Percentiles rank a stretch among this genome's conserved stretches.
phyloP scores from a whole-genome alignment of 2,888 invertebrate genomes.

The Drosophila merina region DNA sequence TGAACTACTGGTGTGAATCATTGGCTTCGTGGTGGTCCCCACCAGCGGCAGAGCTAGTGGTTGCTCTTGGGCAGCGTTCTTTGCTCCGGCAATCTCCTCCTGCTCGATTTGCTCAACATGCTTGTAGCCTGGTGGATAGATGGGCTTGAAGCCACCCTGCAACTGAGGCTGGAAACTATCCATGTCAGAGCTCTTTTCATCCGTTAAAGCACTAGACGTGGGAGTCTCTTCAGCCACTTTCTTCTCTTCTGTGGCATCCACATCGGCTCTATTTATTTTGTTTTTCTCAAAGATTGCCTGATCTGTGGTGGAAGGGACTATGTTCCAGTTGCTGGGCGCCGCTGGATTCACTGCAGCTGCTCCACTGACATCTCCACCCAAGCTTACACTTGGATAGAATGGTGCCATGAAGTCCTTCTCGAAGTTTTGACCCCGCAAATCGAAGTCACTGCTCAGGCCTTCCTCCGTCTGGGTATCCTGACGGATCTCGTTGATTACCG shows the following conservation, averaged over 20 bases:
- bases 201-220: constrained; percentile 77
- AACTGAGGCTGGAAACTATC: constrained; percentile 89
- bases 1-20: constrained; percentile 21
- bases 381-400: constrained; percentile 88
- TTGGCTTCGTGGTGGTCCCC: constrained; percentile 27
- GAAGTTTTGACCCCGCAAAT: constrained; percentile 82
- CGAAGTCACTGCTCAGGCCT: constrained; percentile 76
- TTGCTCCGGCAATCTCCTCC: constrained; percentile 24
- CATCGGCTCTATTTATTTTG: constrained; percentile 82
- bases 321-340: constrained; percentile 87
- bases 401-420: constrained; percentile 88
- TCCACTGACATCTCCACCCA: constrained; percentile 83
- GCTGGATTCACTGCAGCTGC: constrained; percentile 82
- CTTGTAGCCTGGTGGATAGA: constrained; percentile 85
- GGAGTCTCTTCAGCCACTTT: constrained; percentile 46
- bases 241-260: constrained; percentile 45
- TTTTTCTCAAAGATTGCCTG: constrained; percentile 78
- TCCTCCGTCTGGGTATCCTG: constrained; percentile 81
- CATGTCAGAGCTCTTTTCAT: constrained; percentile 86
- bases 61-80: constrained; percentile 47
- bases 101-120: constrained; percentile 63
- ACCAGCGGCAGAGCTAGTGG: constrained; percentile 54
- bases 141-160: constrained; percentile 89
- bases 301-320: constrained; percentile 83
- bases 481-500: constrained; percentile 85